Evolutionary conservation across 1,140 invertebrate species (phyloP), one percentile per base, ranked within the genome.

Genomic region (Halesus radiatus): DNA sequence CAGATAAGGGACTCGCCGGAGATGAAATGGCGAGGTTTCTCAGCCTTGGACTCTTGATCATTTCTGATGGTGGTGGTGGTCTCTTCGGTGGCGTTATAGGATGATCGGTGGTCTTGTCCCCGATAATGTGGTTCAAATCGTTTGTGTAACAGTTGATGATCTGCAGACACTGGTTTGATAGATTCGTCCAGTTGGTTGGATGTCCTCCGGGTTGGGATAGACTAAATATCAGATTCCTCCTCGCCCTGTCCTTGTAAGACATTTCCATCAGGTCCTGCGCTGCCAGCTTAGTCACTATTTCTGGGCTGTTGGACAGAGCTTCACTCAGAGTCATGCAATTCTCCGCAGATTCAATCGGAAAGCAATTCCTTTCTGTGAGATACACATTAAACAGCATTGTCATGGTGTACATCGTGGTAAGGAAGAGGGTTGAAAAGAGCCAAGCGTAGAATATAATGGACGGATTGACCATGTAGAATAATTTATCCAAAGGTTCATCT

Each of bases 151-250:
- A 88, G 75, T 91, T 92, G 1, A 95, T 88, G 0, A 92, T 85
- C 45, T 84, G 85, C 3, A 94, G 84, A 85, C 92, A 92, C 82
- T 90, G 91, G 81, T 92, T 89, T 13, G 93, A 87, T 4, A 96
- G 85, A 75, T 90, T 90, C 83, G 94, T 95, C 95, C 95, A 96
- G 82, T 94, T 95, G 80, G 94, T 93, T 1, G 95, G 94, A 87
- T 95, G 94, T 66, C 93, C 93, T 26, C 94, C 93, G 64, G 95
- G 95, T 84, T 93, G 92, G 72, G 94, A 95, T 0, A 96, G 86
- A 15, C 91, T 91, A 84, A 94, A 96, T 22, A 96, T 88, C 72
- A 91, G 85, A 53, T 86, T 79, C 79, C 94, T 90, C 80, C 94
- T 89, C 2, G 64, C 1, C 60, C 86, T 84, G 62, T 92, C 92